Evolutionary conservation across 2,888 invertebrate genomes (phyloP), one percentile per base, ranked within the genome.

Genomic region (Thymelicus acteon): DNA sequence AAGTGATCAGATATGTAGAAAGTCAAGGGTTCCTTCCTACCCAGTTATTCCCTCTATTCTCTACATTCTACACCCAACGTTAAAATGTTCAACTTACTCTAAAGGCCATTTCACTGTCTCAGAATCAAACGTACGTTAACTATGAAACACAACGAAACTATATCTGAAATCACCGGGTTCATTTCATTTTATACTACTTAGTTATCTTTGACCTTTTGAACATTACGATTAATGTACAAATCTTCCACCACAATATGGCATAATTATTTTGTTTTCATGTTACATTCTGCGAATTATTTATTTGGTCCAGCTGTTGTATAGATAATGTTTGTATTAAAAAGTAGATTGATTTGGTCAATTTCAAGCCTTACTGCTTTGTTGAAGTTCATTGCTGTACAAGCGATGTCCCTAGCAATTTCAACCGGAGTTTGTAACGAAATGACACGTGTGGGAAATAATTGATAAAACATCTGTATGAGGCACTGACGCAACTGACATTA

Each of bases 211-310:
- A 54, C 54, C 54, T 54, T 7, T 54, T 54, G 54, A 7, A 54
- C 54, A 12, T 19, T 44, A 12, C 4, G 48, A 54, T 19, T 19
- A 24, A 24, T 54, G 54, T 12, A 24, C 54, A 54, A 54, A 54
- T 54, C 19, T 54, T 54, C 54, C 54, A 54, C 54, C 8, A 24
- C 19, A 19, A 19, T 24, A 24, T 54, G 54, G 19, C 54, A 54
- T 54, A 19, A 54, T 54, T 54, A 54, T 54, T 54, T 54, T 54
- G 54, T 54, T 54, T 54, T 54, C 54, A 24, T 24, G 10, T 54
- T 24, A 13, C 24, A 10, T 54, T 54, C 7, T 1, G 15, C 4
- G 7, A 54, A 54, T 12, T 24, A 54, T 54, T 54, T 54, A 19
- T 54, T 54, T 19, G 54, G 24, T 8, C 10, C 54, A 48, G 5